A percentile compares a stretch with the other conserved stretches of the same genome.
Evolutionary conservation across 1,140 invertebrate genomes (phyloP).

Genomic region (Artemia franciscana): DNA sequence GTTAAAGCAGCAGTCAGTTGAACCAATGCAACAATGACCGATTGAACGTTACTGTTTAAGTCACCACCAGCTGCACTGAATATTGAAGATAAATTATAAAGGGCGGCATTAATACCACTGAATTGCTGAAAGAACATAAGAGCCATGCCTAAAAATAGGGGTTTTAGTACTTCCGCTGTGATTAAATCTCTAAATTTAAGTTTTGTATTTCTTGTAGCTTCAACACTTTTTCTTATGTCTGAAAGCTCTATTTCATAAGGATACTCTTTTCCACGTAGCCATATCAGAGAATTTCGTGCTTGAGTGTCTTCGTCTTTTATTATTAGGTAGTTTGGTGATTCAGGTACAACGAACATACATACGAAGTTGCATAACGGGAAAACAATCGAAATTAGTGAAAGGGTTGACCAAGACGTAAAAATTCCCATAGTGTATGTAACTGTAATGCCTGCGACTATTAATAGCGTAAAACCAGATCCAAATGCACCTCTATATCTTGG

Average conservation of each 20-base stretch:
- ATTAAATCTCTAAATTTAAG: slow-evolving; percentile 23
- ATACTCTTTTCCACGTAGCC: slow-evolving; percentile 36
- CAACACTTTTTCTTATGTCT: slow-evolving; percentile 23
- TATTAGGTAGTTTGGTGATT: slow-evolving; percentile 48
- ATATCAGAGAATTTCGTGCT: slow-evolving; percentile 34
- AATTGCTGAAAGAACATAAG: slow-evolving; percentile 69
- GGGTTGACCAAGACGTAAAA: slow-evolving; percentile 30
- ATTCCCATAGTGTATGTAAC: slow-evolving; percentile 42
- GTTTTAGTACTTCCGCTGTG: slow-evolving; percentile 33
- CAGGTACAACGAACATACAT: slow-evolving; percentile 48
- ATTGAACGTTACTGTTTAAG: slow-evolving; percentile 27
- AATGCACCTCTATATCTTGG: slow-evolving; percentile 40
- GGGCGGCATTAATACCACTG: slow-evolving; percentile 59
- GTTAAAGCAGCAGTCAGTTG: slow-evolving; percentile 41
- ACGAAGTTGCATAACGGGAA: slow-evolving; percentile 37
- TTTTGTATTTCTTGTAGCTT: neutral
- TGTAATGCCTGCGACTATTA: slow-evolving; percentile 48
- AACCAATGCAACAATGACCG: slow-evolving; percentile 51
- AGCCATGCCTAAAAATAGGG: slow-evolving; percentile 40
- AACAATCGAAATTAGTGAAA: slow-evolving; percentile 38
- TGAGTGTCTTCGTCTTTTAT: slow-evolving; percentile 30
- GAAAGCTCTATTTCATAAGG: slow-evolving; percentile 37
- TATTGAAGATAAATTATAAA: slow-evolving; percentile 50
- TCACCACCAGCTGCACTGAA: slow-evolving; percentile 29
- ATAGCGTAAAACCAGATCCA: slow-evolving; percentile 52